Percentiles rank a stretch among this genome's conserved stretches.
These are phyloP conservation scores for Oophaga pumilio DNA, from an alignment of 2,113 vertebrate species.

Conservation along the genomic window DNA sequence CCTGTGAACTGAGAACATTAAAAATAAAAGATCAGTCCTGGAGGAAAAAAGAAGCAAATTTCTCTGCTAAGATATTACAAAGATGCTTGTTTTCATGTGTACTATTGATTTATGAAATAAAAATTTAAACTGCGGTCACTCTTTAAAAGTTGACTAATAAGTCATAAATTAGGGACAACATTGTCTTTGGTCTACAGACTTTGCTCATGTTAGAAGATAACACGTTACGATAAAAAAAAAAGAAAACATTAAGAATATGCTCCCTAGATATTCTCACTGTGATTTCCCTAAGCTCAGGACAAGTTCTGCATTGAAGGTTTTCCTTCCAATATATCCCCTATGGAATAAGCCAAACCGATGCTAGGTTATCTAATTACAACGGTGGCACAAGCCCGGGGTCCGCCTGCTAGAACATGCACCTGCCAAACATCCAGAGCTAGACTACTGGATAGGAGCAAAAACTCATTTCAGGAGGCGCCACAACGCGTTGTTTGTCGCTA, in stretches of 20 bases:
- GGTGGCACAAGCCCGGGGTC: conserved; percentile 10
- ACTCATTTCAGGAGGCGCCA: conserved; percentile 8
- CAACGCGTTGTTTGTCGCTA: conserved; percentile 5
- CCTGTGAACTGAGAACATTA: too few relatives aligned
- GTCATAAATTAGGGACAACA: too few relatives aligned
- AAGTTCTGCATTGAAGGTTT: conserved; percentile 26
- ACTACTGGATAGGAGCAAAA: conserved; percentile 17
- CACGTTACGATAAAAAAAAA: neutral
- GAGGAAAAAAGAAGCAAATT: too few relatives aligned
- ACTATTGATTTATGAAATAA: too few relatives aligned
- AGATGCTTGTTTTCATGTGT: too few relatives aligned
- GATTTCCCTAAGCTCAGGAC: conserved; percentile 1
- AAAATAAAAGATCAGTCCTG: too few relatives aligned
- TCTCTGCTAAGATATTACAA: too few relatives aligned
- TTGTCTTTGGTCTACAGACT: neutral
- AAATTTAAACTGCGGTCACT: too few relatives aligned
- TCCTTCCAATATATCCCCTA: neutral
- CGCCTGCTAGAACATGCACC: neutral
- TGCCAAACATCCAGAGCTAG: conserved; percentile 9
- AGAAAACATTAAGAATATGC: neutral
- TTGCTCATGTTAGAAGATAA: neutral
- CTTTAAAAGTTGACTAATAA: too few relatives aligned
- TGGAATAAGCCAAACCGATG: conserved; percentile 5
- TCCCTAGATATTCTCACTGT: neutral
- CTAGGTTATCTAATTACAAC: conserved; percentile 28